Percentiles rank a stretch among this genome's conserved stretches.
phyloP scores from a whole-genome alignment of 2,797 vertebrate species.

The Tiaroga cobitis region DNA sequence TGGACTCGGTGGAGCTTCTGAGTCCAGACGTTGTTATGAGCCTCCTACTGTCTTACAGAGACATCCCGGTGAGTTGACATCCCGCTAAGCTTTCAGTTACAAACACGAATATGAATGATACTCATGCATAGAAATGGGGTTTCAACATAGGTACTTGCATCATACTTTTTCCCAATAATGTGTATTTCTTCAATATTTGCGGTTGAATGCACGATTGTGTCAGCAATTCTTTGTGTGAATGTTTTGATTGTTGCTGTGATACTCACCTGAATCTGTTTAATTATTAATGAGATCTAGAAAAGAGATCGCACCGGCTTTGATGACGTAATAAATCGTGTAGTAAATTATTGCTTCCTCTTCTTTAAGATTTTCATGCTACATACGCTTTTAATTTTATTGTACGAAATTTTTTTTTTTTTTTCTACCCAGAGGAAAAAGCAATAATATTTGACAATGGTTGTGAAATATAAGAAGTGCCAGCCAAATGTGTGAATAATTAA shows the following conservation, averaged over 20 bases:
- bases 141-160: background rate
- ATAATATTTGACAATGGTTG: background rate
- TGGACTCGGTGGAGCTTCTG: constrained; percentile 90
- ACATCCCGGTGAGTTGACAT: constrained; percentile 86
- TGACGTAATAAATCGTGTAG: background rate
- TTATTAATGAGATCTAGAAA: constrained; percentile 23
- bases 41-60: constrained; percentile 89
- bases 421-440: background rate
- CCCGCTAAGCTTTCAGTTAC: background rate
- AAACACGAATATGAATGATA: background rate
- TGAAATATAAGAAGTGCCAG: constrained; percentile 30
- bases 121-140: background rate
- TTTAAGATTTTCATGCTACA: background rate
- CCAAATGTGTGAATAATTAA: constrained; percentile 47
- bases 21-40: constrained; percentile 90
- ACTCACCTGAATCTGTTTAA: constrained; percentile 20
- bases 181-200: background rate
- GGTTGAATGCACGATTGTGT: background rate
- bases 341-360: background rate
- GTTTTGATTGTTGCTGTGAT: constrained; percentile 29
- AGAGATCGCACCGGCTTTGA: background rate
- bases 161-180: background rate
- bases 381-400: background rate
- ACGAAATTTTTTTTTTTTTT: background rate
- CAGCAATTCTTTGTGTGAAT: background rate